A percentile compares a stretch with the other conserved stretches of the same genome.
Conservation (phyloP, 2,113 vertebrate genomes). For the Coptodon rendalli region DNA sequence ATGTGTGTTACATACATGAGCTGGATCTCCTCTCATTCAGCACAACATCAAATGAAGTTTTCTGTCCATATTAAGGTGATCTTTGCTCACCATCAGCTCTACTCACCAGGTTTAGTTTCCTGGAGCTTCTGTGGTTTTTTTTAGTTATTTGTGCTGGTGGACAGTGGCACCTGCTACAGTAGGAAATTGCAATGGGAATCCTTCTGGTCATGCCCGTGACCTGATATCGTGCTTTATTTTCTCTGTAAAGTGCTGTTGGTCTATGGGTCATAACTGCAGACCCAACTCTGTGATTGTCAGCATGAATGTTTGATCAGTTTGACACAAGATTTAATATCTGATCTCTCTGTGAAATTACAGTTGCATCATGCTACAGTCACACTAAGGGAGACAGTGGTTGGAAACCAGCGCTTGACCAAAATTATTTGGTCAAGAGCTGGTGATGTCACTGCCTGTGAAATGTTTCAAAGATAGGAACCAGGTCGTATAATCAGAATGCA, state of each 20-base stretch:
- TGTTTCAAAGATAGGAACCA: neutral
- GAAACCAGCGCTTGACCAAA: neutral
- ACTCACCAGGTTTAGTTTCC: neutral
- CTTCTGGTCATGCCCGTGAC: neutral
- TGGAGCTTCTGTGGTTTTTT: neutral
- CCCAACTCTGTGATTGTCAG: neutral
- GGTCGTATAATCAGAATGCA: neutral
- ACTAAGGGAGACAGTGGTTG: neutral
- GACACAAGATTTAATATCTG: neutral
- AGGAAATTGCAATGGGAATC: neutral
- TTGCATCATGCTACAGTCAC: neutral
- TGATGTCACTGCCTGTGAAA: neutral
- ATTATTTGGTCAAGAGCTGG: rapidly evolving
- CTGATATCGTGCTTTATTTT: neutral
- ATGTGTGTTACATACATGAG: neutral
- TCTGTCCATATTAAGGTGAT: neutral
- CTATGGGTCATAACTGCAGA: neutral
- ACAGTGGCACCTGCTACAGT: neutral
- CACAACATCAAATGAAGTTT: neutral
- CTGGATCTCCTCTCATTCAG: neutral
- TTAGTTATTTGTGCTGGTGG: neutral
- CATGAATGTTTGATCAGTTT: neutral
- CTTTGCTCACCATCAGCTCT: neutral
- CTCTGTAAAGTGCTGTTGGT: neutral
- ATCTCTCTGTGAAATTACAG: neutral